phyloP scores from a whole-genome alignment of 2,797 vertebrate genomes.

The Gymnoscopelus microlampas region DNA sequence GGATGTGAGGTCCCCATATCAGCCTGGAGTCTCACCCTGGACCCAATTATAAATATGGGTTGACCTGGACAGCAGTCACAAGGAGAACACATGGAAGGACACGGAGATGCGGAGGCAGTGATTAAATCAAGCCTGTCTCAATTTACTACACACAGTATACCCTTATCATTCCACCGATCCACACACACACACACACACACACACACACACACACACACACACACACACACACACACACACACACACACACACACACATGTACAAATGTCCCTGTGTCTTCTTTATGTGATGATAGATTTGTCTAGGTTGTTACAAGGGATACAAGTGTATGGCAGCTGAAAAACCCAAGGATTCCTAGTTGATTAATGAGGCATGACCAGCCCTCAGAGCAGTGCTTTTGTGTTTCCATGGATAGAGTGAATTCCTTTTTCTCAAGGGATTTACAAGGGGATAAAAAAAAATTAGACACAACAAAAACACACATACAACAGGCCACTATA shows the following conservation, averaged over 20 bases:
- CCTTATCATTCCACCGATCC: not conserved
- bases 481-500: too few species aligned
- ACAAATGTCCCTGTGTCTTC: slow-evolving; percentile 18
- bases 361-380: slow-evolving; percentile 71
- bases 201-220: not conserved
- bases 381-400: slow-evolving; percentile 51
- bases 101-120: slow-evolving; percentile 31
- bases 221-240: slow-evolving; percentile 1
- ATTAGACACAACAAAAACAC: too few species aligned
- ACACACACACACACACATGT: not conserved
- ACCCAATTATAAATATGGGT: slow-evolving; percentile 69
- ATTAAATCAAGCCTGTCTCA: slow-evolving; percentile 50
- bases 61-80: slow-evolving; percentile 47
- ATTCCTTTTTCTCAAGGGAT: slow-evolving; percentile 53
- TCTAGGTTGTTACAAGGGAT: slow-evolving; percentile 55
- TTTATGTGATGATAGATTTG: slow-evolving; percentile 53
- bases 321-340: slow-evolving; percentile 47
- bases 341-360: slow-evolving; percentile 55
- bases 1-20: slow-evolving; percentile 38
- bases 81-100: slow-evolving; percentile 46
- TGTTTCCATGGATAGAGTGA: slow-evolving; percentile 38
- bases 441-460: slow-evolving; percentile 35
- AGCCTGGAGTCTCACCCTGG: slow-evolving; percentile 39
- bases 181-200: not conserved
- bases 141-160: slow-evolving; percentile 1